Conservation (phyloP, 2,113 vertebrate genomes). For the Esox niger region DNA sequence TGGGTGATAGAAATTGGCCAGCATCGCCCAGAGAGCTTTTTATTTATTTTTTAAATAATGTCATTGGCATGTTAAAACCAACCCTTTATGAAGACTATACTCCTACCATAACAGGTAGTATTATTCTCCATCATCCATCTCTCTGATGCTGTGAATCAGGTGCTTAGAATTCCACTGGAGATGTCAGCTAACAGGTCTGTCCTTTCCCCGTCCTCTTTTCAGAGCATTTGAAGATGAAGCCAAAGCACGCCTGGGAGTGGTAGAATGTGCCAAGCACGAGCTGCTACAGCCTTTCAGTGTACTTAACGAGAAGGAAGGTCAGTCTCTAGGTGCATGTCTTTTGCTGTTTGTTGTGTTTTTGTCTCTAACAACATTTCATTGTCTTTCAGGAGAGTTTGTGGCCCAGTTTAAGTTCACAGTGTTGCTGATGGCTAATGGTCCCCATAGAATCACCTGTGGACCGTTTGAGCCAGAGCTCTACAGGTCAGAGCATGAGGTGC, state of each 20-base stretch:
- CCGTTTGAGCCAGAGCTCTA: conserved; percentile 89
- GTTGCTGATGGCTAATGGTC: conserved; percentile 95
- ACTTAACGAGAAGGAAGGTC: conserved; percentile 95
- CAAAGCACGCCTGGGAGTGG: conserved; percentile 92
- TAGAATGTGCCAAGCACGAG: conserved; percentile 96
- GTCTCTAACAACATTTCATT: neutral
- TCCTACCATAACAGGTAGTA: no score
- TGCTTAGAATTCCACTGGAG: neutral
- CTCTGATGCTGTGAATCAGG: neutral
- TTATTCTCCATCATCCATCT: neutral
- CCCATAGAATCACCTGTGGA: conserved; percentile 92
- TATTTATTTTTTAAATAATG: no score
- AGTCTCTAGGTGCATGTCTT: conserved; percentile 41
- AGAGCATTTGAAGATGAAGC: conserved; percentile 96
- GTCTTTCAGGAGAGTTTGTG: conserved; percentile 85
- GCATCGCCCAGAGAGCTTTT: no score
- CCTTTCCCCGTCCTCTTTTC: conserved; percentile 1
- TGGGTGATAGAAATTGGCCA: no score
- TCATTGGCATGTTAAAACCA: no score
- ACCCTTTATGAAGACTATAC: no score
- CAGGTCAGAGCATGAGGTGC: conserved; percentile 91
- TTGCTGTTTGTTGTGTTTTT: neutral
- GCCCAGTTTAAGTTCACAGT: conserved; percentile 99
- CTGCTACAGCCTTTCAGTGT: conserved; percentile 94
- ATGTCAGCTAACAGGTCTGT: neutral